Percentiles rank a stretch among this genome's conserved stretches.
Evolutionary conservation across 2,113 vertebrate species (phyloP).

Genomic region (Hippocampus mohnikei): DNA sequence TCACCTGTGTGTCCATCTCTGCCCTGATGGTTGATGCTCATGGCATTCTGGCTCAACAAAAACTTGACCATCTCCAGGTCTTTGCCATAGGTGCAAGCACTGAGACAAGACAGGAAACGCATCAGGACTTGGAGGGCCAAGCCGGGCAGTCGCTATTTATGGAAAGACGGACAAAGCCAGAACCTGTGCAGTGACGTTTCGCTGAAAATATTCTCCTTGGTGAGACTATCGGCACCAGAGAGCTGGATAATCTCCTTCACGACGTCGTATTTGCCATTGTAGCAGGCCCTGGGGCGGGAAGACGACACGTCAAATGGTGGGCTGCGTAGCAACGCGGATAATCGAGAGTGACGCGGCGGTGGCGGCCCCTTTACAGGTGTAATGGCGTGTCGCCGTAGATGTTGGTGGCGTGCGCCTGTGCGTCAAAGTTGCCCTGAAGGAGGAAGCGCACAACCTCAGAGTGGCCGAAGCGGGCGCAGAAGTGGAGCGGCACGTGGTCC

Average conservation of each 20-base stretch:
- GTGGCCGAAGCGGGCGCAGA: conserved; percentile 90
- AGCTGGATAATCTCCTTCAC: conserved; percentile 85
- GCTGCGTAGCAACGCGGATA: not conserved
- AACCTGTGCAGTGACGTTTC: conserved; percentile 93
- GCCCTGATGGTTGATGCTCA: conserved; percentile 90
- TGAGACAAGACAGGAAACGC: conserved; percentile 43
- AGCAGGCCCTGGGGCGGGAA: conserved; percentile 79
- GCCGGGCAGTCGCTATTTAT: not conserved
- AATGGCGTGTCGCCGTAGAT: conserved; percentile 92
- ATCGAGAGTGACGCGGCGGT: too few relatives aligned
- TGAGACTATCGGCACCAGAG: conserved; percentile 85
- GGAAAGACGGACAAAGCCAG: not conserved
- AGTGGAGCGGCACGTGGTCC: conserved; percentile 88
- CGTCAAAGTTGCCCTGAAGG: conserved; percentile 79
- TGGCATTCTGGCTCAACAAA: conserved; percentile 83
- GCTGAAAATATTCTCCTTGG: conserved; percentile 95
- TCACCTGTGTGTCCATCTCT: conserved; percentile 92
- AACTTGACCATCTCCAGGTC: conserved; percentile 88
- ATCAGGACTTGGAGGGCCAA: not conserved
- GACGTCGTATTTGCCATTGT: conserved; percentile 84
- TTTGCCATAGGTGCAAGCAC: conserved; percentile 91
- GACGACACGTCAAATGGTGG: not conserved
- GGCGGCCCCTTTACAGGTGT: conserved; percentile 78
- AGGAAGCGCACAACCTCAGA: conserved; percentile 79
- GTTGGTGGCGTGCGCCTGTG: conserved; percentile 86